These are phyloP conservation scores for Poecile montanus DNA, from an alignment of 2,797 vertebrate genomes.

Conservation along the genomic window DNA sequence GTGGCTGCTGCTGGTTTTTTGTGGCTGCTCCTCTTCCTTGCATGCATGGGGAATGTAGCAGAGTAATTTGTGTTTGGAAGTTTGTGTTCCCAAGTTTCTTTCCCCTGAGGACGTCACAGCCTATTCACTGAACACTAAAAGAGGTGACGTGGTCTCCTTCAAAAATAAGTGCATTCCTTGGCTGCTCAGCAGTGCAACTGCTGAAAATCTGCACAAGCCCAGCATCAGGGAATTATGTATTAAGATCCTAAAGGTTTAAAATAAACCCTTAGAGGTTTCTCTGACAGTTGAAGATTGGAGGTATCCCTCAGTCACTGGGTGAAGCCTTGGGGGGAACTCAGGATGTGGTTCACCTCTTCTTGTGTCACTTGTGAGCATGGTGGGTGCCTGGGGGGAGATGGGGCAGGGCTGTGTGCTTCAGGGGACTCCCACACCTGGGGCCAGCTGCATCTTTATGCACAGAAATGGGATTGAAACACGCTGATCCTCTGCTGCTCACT, in stretches of 20 bases:
- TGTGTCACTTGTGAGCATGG: rapidly evolving
- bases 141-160: rapidly evolving
- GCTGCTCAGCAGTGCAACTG: neutral
- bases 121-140: neutral
- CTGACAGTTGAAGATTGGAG: neutral
- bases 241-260: neutral
- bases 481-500: rapidly evolving
- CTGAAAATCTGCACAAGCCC: neutral
- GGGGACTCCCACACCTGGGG: neutral
- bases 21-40: neutral
- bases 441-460: rapidly evolving
- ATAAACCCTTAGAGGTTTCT: neutral
- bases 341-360: neutral
- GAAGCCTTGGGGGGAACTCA: neutral
- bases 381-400: neutral
- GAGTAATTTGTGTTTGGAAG: neutral
- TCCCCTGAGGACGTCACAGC: neutral
- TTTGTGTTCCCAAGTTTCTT: neutral
- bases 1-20: rapidly evolving
- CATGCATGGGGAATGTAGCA: rapidly evolving
- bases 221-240: neutral
- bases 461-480: neutral
- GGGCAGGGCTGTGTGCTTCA: rapidly evolving
- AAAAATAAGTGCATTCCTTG: neutral
- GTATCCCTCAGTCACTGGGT: rapidly evolving